phyloP scores from a whole-genome alignment of 1,140 invertebrate genomes.

The Centruroides vittatus region DNA sequence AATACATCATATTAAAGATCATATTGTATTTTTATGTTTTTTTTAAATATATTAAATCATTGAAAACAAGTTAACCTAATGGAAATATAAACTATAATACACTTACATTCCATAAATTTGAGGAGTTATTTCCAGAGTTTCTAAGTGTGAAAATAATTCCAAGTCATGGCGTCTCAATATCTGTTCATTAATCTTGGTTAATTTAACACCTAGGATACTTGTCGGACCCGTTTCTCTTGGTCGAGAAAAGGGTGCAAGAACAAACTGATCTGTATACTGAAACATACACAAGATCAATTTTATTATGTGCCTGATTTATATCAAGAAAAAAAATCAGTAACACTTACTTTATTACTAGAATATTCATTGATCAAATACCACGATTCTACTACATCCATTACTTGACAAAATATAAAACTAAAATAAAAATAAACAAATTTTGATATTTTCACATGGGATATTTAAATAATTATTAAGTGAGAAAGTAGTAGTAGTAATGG shows the following conservation, averaged over 20 bases:
- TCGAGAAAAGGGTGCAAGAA: constrained; percentile 8
- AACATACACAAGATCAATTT: no score
- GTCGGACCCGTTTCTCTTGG: constrained; percentile 10
- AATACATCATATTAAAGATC: no score
- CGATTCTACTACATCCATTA: constrained; percentile 54
- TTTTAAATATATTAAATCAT: no score
- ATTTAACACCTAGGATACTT: constrained; percentile 38
- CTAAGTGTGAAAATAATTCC: constrained; percentile 48
- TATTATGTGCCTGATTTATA: no score
- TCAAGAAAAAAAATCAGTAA: not conserved
- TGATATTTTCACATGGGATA: constrained; percentile 2
- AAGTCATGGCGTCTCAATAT: constrained; percentile 46
- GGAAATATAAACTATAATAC: no score
- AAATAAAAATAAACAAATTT: constrained; percentile 19
- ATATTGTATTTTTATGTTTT: no score
- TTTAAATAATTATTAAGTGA: not conserved
- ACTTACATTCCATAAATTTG: constrained; percentile 55
- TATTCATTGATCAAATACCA: constrained; percentile 48
- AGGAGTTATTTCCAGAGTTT: constrained; percentile 52
- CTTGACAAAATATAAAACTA: constrained; percentile 51
- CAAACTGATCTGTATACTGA: no score
- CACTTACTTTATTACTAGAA: constrained; percentile 7
- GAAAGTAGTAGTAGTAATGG: no score
- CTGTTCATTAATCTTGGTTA: constrained; percentile 51
- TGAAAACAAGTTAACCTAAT: no score